Evolutionary conservation across 1,140 invertebrate species (phyloP).

Genomic region (Anadara kagoshimensis): DNA sequence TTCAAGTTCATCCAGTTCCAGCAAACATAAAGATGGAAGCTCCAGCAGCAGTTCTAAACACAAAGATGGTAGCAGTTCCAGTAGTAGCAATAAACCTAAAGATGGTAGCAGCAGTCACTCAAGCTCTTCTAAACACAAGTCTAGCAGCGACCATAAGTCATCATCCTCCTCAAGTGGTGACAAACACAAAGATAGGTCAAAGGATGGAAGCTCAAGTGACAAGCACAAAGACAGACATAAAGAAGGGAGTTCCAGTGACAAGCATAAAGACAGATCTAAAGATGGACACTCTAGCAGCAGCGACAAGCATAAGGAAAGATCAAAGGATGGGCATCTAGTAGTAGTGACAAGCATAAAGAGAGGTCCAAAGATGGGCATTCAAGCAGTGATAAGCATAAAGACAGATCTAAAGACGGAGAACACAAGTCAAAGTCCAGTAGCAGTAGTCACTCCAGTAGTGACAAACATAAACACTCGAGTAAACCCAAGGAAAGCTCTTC

Average conservation of each 20-base stretch:
- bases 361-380: slow-evolving; percentile 10
- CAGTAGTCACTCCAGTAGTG: background rate
- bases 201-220: slow-evolving; percentile 21
- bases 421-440: slow-evolving; percentile 15
- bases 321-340: slow-evolving; percentile 5
- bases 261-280: slow-evolving; percentile 24
- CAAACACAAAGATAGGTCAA: slow-evolving; percentile 49
- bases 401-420: slow-evolving; percentile 7
- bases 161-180: slow-evolving; percentile 28
- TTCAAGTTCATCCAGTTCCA: slow-evolving; percentile 72
- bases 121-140: slow-evolving; percentile 19
- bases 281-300: slow-evolving; percentile 26
- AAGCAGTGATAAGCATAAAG: slow-evolving; percentile 23
- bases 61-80: slow-evolving; percentile 44
- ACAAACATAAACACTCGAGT: background rate
- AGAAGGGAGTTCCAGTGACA: slow-evolving; percentile 28
- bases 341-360: slow-evolving; percentile 27
- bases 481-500: slow-evolving; percentile 22
- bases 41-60: slow-evolving; percentile 34
- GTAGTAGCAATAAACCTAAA: slow-evolving; percentile 46
- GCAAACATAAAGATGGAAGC: slow-evolving; percentile 56
- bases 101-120: slow-evolving; percentile 37
- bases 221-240: slow-evolving; percentile 44
- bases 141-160: slow-evolving; percentile 36
- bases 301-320: slow-evolving; percentile 24